Conservation (phyloP, 1,140 invertebrate genomes). For the Rhopalosiphum maidis region DNA sequence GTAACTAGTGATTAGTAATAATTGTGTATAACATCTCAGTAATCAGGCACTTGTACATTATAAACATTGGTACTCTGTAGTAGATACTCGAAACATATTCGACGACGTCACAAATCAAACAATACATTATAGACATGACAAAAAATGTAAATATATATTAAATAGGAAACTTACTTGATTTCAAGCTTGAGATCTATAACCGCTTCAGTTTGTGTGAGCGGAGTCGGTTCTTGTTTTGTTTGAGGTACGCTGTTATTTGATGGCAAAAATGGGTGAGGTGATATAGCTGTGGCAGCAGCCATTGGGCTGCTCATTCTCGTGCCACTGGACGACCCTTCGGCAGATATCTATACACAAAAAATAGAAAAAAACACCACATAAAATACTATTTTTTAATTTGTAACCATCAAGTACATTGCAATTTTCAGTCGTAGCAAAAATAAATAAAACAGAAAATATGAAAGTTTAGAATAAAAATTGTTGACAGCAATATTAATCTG, state of each 20-base stretch:
- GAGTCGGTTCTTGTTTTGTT: constrained; percentile 41
- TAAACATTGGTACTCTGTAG: background rate
- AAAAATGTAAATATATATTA: background rate
- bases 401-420: background rate
- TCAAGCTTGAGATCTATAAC: constrained; percentile 5
- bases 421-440: background rate
- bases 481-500: background rate
- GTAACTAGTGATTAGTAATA: background rate
- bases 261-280: constrained; percentile 51
- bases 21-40: background rate
- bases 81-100: background rate
- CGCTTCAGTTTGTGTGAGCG: background rate
- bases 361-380: background rate
- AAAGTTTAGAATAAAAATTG: background rate
- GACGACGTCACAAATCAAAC: background rate
- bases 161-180: background rate
- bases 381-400: background rate
- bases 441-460: background rate
- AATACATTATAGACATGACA: background rate
- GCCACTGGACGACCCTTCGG: background rate
- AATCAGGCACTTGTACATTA: background rate
- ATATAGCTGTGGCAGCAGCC: constrained; percentile 50
- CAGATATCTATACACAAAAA: constrained; percentile 8
- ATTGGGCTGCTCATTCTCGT: constrained; percentile 48
- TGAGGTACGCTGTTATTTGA: constrained; percentile 21